Evolutionary conservation across 2,797 vertebrate genomes (phyloP).

Genomic region (Amblyraja radiata): DNA sequence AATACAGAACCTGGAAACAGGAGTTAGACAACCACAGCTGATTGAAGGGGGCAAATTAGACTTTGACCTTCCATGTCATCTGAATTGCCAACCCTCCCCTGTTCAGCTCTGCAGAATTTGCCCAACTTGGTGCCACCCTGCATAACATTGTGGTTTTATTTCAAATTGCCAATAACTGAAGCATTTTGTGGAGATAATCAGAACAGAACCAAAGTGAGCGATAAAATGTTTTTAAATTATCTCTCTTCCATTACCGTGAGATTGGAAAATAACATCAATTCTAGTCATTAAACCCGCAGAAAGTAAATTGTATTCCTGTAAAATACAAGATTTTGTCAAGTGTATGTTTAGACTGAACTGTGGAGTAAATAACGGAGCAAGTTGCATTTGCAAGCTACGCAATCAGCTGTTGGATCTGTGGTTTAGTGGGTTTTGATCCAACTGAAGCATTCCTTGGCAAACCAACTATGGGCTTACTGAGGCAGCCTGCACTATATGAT

Average conservation of each 20-base stretch:
- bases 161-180: neutral
- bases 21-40: neutral
- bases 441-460: neutral
- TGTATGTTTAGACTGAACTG: neutral
- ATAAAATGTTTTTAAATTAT: neutral
- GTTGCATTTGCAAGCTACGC: neutral
- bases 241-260: neutral
- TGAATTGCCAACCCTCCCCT: neutral
- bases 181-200: neutral
- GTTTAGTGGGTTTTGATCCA: neutral
- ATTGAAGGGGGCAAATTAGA: neutral
- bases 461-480: too few species aligned
- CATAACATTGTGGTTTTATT: neutral
- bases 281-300: neutral
- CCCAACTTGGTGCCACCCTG: neutral
- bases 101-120: too few species aligned
- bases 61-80: neutral
- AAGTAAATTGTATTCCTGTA: neutral
- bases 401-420: neutral
- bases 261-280: neutral
- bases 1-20: neutral
- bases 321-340: constrained; percentile 7
- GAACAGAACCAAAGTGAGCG: neutral
- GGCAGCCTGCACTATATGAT: neutral
- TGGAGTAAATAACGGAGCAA: neutral